Conservation (phyloP, 2,888 invertebrate genomes). For the Ichneumoninae sp. region DNA sequence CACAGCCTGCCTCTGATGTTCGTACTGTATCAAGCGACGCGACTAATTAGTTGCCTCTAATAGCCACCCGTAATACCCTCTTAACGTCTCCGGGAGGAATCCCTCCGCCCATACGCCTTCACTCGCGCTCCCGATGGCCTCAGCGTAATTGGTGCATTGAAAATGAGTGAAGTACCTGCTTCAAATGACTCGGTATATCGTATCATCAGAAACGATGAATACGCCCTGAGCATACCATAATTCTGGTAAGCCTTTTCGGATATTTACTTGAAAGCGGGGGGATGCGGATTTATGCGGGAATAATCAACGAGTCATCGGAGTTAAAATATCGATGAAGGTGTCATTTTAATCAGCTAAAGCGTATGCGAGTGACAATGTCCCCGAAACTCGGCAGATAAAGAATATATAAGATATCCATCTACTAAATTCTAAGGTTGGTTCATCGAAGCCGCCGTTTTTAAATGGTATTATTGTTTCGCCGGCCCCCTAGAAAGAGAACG, state of each 20-base stretch:
- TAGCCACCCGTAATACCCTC: too few species aligned
- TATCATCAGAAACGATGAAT: neutral
- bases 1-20: constrained; percentile 3
- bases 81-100: constrained; percentile 5
- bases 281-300: neutral
- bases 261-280: neutral
- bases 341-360: too few species aligned
- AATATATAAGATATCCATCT: too few species aligned
- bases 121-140: neutral
- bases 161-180: neutral
- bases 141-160: constrained; percentile 17
- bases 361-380: too few species aligned
- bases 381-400: too few species aligned
- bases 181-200: neutral
- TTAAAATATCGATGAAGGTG: too few species aligned
- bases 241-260: neutral
- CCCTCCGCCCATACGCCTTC: neutral
- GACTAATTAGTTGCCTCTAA: constrained; percentile 45
- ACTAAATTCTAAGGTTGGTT: too few species aligned
- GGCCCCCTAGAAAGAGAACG: too few species aligned
- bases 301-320: too few species aligned
- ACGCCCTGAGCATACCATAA: neutral
- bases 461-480: too few species aligned
- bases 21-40: constrained; percentile 37
- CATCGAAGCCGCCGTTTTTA: too few species aligned